A percentile compares a stretch with the other conserved stretches of the same genome.
These are phyloP conservation scores for Notothenia rossii DNA, from an alignment of 2,113 vertebrate species.

Conservation along the genomic window DNA sequence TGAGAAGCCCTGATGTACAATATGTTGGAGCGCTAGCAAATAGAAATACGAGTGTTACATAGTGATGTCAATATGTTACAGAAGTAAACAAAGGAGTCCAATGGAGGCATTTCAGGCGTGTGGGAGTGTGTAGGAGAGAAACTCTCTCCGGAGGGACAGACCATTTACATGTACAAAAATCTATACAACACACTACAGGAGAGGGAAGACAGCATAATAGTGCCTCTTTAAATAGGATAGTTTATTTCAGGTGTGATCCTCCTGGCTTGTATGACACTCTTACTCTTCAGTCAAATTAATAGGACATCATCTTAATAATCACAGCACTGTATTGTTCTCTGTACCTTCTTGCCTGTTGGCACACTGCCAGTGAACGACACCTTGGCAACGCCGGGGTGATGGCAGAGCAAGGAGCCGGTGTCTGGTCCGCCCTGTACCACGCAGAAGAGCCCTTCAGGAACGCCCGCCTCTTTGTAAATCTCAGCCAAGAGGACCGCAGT, in stretches of 20 bases:
- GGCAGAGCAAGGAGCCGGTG: slow-evolving; percentile 92
- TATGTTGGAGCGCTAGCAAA: too few relatives aligned
- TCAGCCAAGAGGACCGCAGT: slow-evolving; percentile 92
- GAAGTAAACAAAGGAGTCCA: too few relatives aligned
- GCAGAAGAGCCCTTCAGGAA: slow-evolving; percentile 92
- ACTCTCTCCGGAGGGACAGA: too few relatives aligned
- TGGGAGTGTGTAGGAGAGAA: too few relatives aligned
- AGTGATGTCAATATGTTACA: too few relatives aligned
- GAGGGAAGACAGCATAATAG: too few relatives aligned
- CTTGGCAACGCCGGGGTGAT: slow-evolving; percentile 92
- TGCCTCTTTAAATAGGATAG: background rate
- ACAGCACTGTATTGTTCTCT: background rate
- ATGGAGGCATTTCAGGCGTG: too few relatives aligned
- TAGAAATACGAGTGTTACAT: too few relatives aligned
- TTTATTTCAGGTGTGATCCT: background rate
- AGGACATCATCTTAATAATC: background rate
- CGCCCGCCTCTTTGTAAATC: slow-evolving; percentile 91
- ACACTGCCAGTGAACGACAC: slow-evolving; percentile 98
- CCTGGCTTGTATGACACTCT: background rate
- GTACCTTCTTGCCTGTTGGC: slow-evolving; percentile 94
- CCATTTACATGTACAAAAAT: too few relatives aligned
- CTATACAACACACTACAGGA: too few relatives aligned
- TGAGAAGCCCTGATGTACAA: too few relatives aligned
- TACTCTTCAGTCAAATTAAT: background rate
- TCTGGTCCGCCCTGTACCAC: slow-evolving; percentile 94